These are phyloP conservation scores for Neodiprion virginianus DNA, from an alignment of 1,140 invertebrate genomes.

Conservation along the genomic window DNA sequence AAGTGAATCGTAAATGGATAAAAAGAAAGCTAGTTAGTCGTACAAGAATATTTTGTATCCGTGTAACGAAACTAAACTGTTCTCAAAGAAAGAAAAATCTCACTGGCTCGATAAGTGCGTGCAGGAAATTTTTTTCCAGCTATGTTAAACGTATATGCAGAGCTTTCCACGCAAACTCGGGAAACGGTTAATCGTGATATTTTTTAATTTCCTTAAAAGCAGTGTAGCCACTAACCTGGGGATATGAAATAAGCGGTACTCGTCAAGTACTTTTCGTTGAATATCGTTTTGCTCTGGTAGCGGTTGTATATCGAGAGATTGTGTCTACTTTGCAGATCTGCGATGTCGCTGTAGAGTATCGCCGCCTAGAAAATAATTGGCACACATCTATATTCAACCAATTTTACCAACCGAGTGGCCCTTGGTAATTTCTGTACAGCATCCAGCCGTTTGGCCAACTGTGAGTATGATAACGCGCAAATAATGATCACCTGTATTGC, in stretches of 20 bases:
- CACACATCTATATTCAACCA: neutral
- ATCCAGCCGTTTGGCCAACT: neutral
- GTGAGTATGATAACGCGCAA: neutral
- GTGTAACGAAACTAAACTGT: too few species aligned
- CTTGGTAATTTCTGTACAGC: neutral
- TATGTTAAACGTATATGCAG: too few species aligned
- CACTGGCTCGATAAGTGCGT: too few species aligned
- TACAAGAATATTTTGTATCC: too few species aligned
- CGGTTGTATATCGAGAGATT: conserved; percentile 29
- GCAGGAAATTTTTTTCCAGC: neutral
- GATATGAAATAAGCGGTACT: conserved; percentile 54
- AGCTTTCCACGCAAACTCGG: too few species aligned
- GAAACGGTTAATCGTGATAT: too few species aligned
- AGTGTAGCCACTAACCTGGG: conserved; percentile 42
- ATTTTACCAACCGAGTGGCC: neutral
- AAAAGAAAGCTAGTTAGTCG: too few species aligned
- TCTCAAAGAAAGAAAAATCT: too few species aligned
- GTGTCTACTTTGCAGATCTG: conserved; percentile 52
- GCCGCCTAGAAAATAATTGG: neutral
- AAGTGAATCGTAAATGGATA: too few species aligned
- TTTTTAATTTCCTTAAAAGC: neutral
- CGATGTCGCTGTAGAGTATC: conserved; percentile 30
- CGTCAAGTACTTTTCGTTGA: conserved; percentile 55
- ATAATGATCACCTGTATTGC: conserved; percentile 45
- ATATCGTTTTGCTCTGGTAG: neutral